A percentile compares a stretch with the other conserved stretches of the same genome.
These are phyloP conservation scores for Otolemur garnettii DNA, from an alignment of 2,113 vertebrate species.

Conservation along the genomic window DNA sequence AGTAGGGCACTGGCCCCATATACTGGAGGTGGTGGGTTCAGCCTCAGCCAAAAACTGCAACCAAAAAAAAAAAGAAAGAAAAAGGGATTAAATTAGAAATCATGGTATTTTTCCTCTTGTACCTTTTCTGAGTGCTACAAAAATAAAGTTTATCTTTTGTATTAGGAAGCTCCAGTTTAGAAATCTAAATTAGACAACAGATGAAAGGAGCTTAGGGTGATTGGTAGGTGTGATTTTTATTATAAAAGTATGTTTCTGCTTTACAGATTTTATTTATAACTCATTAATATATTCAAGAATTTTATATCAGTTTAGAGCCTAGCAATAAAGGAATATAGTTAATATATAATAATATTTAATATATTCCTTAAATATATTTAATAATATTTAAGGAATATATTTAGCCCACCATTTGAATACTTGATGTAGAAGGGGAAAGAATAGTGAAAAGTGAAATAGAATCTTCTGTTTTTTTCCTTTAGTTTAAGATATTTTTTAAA, in stretches of 20 bases:
- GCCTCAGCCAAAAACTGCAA: too few relatives aligned
- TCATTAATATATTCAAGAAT: neutral
- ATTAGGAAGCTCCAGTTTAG: neutral
- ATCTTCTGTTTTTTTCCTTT: neutral
- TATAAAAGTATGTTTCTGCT: neutral
- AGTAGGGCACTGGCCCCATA: too few relatives aligned
- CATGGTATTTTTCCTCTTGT: neutral
- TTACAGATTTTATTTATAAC: neutral
- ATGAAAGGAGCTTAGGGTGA: neutral
- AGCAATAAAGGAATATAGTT: neutral
- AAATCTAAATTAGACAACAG: neutral
- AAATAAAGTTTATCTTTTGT: neutral
- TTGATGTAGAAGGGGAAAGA: neutral
- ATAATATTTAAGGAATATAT: too few relatives aligned
- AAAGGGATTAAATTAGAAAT: too few relatives aligned
- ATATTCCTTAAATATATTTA: too few relatives aligned
- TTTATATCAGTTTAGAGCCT: neutral
- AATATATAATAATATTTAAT: too few relatives aligned
- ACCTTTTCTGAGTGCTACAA: neutral
- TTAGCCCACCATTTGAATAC: neutral
- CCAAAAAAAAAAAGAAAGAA: too few relatives aligned
- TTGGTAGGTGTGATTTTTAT: neutral
- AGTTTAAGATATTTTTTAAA: neutral
- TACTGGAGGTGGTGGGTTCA: too few relatives aligned
- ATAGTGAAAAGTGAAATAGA: neutral